These are phyloP conservation scores for Caenorhabditis briggsae DNA, from an alignment of 1,140 invertebrate species.

Conservation along the genomic window DNA sequence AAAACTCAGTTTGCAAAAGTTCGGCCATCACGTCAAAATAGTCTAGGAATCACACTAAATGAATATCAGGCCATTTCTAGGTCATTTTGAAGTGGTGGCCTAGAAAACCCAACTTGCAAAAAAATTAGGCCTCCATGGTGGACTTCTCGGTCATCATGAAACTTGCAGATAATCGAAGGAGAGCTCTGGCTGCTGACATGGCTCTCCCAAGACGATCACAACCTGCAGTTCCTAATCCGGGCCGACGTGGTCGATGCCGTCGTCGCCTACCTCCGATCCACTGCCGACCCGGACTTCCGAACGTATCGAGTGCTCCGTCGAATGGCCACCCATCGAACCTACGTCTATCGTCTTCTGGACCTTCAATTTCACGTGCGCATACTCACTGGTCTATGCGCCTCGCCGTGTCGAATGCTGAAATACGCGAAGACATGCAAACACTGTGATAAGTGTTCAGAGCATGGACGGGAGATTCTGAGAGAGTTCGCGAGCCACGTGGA, in stretches of 20 bases:
- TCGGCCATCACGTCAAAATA: too few relatives aligned
- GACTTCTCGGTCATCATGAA: background rate
- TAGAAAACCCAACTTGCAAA: too few relatives aligned
- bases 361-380: constrained; percentile 62
- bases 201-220: constrained; percentile 60
- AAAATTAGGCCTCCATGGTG: too few relatives aligned
- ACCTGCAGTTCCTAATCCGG: constrained; percentile 54
- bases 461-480: constrained; percentile 55
- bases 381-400: constrained; percentile 31
- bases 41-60: too few relatives aligned
- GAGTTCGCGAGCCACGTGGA: constrained; percentile 59
- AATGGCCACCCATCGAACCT: constrained; percentile 38
- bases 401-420: constrained; percentile 56
- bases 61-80: too few relatives aligned
- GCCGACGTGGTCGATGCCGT: constrained; percentile 51
- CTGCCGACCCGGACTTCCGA: constrained; percentile 18
- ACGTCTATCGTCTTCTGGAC: constrained; percentile 41
- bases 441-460: constrained; percentile 59
- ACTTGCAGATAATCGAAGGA: constrained; percentile 59
- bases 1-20: too few relatives aligned
- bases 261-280: constrained; percentile 39
- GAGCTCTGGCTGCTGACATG: constrained; percentile 60
- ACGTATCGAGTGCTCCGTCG: constrained; percentile 47
- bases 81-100: too few relatives aligned
- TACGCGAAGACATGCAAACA: constrained; percentile 50